These are phyloP conservation scores for Pangasius krempfi DNA, from an alignment of 2,797 vertebrate species.

Conservation along the genomic window DNA sequence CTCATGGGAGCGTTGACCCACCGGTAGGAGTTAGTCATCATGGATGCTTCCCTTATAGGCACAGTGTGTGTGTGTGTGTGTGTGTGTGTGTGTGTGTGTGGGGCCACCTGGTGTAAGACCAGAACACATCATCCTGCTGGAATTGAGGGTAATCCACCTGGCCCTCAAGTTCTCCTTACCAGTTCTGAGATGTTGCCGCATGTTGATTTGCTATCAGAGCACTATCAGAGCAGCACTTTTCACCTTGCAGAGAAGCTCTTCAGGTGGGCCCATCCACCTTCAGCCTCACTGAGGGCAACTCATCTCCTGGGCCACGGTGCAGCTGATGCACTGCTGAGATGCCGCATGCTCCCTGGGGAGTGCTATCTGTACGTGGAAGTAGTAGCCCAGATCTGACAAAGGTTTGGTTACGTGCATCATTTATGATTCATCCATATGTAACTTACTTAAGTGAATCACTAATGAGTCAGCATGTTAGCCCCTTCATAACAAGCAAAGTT, in stretches of 20 bases:
- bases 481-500: background rate
- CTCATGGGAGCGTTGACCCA: background rate
- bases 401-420: background rate
- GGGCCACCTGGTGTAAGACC: background rate
- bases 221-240: too few species aligned
- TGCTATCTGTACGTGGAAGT: too few species aligned
- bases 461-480: background rate
- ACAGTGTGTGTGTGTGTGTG: background rate
- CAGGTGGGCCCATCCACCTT: too few species aligned
- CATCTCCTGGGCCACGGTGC: too few species aligned
- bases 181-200: too few species aligned
- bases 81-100: background rate
- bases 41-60: background rate
- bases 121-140: background rate
- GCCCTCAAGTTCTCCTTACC: background rate
- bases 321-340: too few species aligned
- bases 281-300: too few species aligned
- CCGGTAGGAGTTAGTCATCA: background rate
- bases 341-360: too few species aligned
- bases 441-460: background rate
- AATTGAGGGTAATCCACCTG: background rate
- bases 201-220: too few species aligned
- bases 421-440: background rate
- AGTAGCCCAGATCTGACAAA: too few species aligned
- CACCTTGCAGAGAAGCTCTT: too few species aligned